Evolutionary conservation across 2,113 vertebrate species (phyloP), one percentile per base, ranked within the genome.

Genomic region (Cygnus buccinator): DNA sequence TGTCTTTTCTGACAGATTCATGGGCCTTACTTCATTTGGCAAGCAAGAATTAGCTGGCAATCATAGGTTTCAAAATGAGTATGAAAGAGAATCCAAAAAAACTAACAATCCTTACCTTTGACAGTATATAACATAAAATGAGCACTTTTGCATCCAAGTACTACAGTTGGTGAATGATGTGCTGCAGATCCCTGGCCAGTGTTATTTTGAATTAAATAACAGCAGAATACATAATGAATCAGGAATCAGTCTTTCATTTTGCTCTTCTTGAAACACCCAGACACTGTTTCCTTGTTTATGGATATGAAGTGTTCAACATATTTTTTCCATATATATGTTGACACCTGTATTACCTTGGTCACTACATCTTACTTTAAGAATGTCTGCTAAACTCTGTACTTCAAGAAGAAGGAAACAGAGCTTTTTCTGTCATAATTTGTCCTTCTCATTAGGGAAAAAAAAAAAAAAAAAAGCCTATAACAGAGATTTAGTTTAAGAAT

Each of bases 341-440:
- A 55, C 82, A 95, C 73, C 74, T 96, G 54, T 89, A 44, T 94
- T 96, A 97, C 63, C 68, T 89, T 85, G 80, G 74, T 95, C 71
- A 86, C 61, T 95, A 37, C 13, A 37, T 39, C 65, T 90, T 84
- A 39, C 76, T 82, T 89, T 52, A 48, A 31, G 61, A 67, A 50
- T 59, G 43, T 80, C 33, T 92, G 1, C 93, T 77, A 92, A 94
- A 9, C 7, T 20, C 43, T 13, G 1, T 57, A 63, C 44, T 95
- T n/a, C 62, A 66, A 82, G 93, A 86, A 37, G 25, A 28, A 50
- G 10, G 26, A 55, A 66, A 37, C 14, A n/a, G 26, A 67, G 20
- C 28, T 77, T 33, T 66, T 44, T 66, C 15, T 74, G 35, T 12
- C 21, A 35, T 66, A 2, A 15, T 48, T 54, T 93, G 66, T 72